phyloP scores from a whole-genome alignment of 2,888 invertebrate species.

The Petrophora chlorosata region DNA sequence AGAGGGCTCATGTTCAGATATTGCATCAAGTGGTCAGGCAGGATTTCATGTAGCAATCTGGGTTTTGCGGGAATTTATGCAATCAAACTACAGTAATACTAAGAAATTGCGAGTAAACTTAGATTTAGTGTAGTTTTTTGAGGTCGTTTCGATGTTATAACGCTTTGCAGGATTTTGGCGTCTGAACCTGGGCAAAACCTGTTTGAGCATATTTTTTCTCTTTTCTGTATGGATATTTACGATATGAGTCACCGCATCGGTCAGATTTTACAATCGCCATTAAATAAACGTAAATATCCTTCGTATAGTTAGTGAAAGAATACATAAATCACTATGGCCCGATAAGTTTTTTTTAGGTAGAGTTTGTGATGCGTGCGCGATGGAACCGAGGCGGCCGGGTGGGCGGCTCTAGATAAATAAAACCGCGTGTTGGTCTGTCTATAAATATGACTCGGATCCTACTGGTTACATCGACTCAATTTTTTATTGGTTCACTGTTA shows the following conservation, averaged over 20 bases:
- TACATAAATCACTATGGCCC: constrained; percentile 45
- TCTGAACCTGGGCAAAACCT: constrained; percentile 10
- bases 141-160: background rate
- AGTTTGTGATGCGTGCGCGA: constrained; percentile 34
- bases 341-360: constrained; percentile 45
- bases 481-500: constrained; percentile 61
- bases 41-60: constrained; percentile 36
- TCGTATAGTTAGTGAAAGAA: constrained; percentile 24
- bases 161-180: background rate
- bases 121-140: background rate
- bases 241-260: constrained; percentile 20
- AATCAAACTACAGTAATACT: constrained; percentile 20
- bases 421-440: constrained; percentile 73
- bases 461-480: constrained; percentile 61
- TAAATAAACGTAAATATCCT: constrained; percentile 25
- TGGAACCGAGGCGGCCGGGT: constrained; percentile 42
- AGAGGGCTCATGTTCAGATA: constrained; percentile 32
- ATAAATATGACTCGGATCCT: constrained; percentile 64
- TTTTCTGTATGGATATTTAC: constrained; percentile 16
- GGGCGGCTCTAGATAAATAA: constrained; percentile 63
- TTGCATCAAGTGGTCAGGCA: constrained; percentile 32
- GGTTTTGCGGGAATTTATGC: constrained; percentile 32
- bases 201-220: constrained; percentile 13
- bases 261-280: constrained; percentile 19
- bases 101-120: background rate